A percentile compares a stretch with the other conserved stretches of the same genome.
Conservation (phyloP, 1,140 invertebrate genomes). For the Drosophila tsacasi region DNA sequence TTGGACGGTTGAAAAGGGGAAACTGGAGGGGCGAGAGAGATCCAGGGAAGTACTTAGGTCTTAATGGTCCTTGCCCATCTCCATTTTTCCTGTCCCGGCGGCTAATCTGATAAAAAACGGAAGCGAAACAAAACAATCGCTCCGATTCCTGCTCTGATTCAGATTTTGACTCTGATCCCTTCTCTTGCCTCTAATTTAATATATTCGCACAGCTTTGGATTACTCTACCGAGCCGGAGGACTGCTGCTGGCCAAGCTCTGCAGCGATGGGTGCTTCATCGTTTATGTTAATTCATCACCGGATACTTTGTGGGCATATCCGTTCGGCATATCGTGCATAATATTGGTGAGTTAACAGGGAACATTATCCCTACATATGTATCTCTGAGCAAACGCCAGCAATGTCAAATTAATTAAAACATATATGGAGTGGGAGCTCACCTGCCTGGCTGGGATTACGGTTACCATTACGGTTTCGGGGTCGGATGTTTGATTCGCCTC, state of each 20-base stretch:
- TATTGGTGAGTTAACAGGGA: slow-evolving; percentile 86
- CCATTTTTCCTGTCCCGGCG: slow-evolving; percentile 20
- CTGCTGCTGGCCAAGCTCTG: slow-evolving; percentile 87
- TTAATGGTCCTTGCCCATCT: slow-evolving; percentile 31
- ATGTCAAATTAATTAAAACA: slow-evolving; percentile 61
- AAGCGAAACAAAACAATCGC: slow-evolving; percentile 35
- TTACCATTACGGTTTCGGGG: slow-evolving; percentile 10
- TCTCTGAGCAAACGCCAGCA: not conserved
- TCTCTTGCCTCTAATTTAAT: slow-evolving; percentile 22
- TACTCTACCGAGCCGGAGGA: slow-evolving; percentile 87
- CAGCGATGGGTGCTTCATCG: slow-evolving; percentile 87
- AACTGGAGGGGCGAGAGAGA: not conserved
- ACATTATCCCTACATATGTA: slow-evolving; percentile 1
- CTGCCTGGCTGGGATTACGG: slow-evolving; percentile 6
- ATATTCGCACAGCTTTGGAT: slow-evolving; percentile 85
- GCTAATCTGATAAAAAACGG: slow-evolving; percentile 29
- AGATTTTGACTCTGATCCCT: not conserved
- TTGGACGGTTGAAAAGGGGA: not conserved
- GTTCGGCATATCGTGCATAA: slow-evolving; percentile 87
- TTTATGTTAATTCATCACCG: slow-evolving; percentile 87
- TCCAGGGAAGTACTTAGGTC: slow-evolving; percentile 16
- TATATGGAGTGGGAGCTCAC: not conserved
- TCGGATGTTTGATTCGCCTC: slow-evolving; percentile 37
- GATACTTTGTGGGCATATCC: slow-evolving; percentile 87
- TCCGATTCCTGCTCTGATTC: not conserved